phyloP scores from a whole-genome alignment of 2,888 invertebrate species.

The Thalpophila matura region DNA sequence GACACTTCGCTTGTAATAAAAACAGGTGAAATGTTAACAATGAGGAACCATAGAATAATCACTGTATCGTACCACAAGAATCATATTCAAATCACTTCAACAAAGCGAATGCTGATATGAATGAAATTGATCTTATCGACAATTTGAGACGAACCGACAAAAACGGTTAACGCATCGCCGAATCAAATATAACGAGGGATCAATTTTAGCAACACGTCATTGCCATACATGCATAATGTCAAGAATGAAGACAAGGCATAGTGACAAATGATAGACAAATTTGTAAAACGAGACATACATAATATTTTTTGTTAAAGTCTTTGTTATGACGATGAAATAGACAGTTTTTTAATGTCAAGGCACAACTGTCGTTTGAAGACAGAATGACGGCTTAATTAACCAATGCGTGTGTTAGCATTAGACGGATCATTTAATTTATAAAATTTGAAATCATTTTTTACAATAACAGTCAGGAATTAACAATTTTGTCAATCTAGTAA shows the following conservation, averaged over 20 bases:
- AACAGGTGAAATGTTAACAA: background rate
- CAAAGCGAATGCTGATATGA: slow-evolving; percentile 1
- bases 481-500: background rate
- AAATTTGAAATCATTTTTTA: too few species aligned
- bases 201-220: slow-evolving; percentile 10
- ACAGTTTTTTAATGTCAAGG: slow-evolving; percentile 38
- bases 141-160: slow-evolving; percentile 3
- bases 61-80: slow-evolving; percentile 1
- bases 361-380: slow-evolving; percentile 10
- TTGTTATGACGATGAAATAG: slow-evolving; percentile 3
- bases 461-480: background rate
- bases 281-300: background rate
- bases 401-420: background rate
- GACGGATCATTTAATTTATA: too few species aligned
- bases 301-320: background rate
- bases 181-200: slow-evolving; percentile 20
- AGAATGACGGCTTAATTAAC: slow-evolving; percentile 22
- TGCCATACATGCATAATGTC: slow-evolving; percentile 9
- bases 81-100: background rate
- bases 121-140: slow-evolving; percentile 21
- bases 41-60: slow-evolving; percentile 12
- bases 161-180: slow-evolving; percentile 35
- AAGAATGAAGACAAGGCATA: background rate
- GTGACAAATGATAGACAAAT: slow-evolving; percentile 39
- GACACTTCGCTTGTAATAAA: background rate